Evolutionary conservation across 2,888 invertebrate genomes (phyloP).

Genomic region (Chrysomela aeneicollis): DNA sequence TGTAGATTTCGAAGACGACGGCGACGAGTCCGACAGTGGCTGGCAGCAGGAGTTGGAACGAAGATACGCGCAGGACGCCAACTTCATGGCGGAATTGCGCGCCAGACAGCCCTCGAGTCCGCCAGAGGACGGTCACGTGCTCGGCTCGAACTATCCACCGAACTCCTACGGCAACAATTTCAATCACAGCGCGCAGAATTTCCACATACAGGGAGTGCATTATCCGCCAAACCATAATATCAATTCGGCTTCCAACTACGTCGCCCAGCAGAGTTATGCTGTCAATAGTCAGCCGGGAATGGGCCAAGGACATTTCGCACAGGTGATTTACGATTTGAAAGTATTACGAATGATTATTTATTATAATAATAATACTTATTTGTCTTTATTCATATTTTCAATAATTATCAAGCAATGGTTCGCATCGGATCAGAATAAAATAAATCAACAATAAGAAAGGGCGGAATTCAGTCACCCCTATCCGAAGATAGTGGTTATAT

Average conservation of each 20-base stretch:
- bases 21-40: conserved; percentile 66
- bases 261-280: conserved; percentile 47
- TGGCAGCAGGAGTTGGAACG: conserved; percentile 69
- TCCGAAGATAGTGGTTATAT: too few species aligned
- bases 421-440: too few species aligned
- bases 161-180: conserved; percentile 38
- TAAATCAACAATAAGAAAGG: too few species aligned
- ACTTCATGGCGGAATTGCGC: conserved; percentile 66
- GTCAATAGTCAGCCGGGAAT: conserved; percentile 44
- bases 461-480: too few species aligned
- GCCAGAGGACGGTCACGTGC: conserved; percentile 52
- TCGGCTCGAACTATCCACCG: conserved; percentile 38
- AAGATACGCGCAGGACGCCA: conserved; percentile 67
- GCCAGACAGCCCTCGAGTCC: conserved; percentile 63
- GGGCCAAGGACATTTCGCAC: conserved; percentile 50
- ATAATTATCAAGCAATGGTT: too few species aligned
- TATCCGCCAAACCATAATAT: conserved; percentile 46
- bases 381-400: too few species aligned
- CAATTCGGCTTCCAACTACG: conserved; percentile 36
- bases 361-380: too few species aligned
- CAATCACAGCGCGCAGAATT: conserved; percentile 43
- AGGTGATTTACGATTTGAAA: conserved; percentile 47
- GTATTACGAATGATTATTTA: too few species aligned
- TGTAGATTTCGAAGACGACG: conserved; percentile 76
- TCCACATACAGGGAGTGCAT: conserved; percentile 44